Evolutionary conservation across 2,113 vertebrate species (phyloP), one percentile per base, ranked within the genome.

Genomic region (Melospiza melodia): DNA sequence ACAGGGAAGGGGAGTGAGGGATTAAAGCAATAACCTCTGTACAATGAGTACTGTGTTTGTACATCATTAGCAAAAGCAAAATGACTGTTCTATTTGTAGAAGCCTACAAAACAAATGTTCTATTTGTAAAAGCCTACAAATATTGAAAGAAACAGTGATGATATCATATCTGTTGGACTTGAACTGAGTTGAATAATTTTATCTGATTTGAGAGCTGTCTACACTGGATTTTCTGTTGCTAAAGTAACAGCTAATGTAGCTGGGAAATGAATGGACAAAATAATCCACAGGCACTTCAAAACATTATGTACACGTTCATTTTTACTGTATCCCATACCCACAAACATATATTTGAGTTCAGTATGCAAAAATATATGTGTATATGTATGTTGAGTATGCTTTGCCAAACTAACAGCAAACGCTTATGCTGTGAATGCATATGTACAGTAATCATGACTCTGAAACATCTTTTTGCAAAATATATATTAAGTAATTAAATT

Each of bases 41-140:
- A 89, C 23, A 92, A 67, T 30, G 52, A 65, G n/a, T 16, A 72
- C 52, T 62, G 9, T 10, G 57, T 82, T 95, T 96, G 92, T 83
- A 49, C 18, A 77, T 76, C 58, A 59, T 87, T 95, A 84, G n/a
- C 84, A 91, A 94, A 89, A 78, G 22, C 12, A 91, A 90, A 97
- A 90, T 24, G 15, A 85, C 73, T 76, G 21, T 52, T 85, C 25
- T 44, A 8, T 81, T 83, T 91, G 25, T 69, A 28, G 79, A 51
- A 91, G 24, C 15, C 55, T 52, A 77, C 5, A 88, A 87, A 97
- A 85, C 17, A 24, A 84, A 87, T 77, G 28, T 62, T 89, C 24
- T 35, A 14, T 79, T 81, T 95, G 28, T 72, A 31, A 77, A 57
- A 94, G 30, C 17, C 73, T 43, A 76, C 10, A 88, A 85, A 96